A percentile compares a stretch with the other conserved stretches of the same genome.
Conservation (phyloP, 2,888 invertebrate genomes). For the Ramazzottius varieornatus region DNA sequence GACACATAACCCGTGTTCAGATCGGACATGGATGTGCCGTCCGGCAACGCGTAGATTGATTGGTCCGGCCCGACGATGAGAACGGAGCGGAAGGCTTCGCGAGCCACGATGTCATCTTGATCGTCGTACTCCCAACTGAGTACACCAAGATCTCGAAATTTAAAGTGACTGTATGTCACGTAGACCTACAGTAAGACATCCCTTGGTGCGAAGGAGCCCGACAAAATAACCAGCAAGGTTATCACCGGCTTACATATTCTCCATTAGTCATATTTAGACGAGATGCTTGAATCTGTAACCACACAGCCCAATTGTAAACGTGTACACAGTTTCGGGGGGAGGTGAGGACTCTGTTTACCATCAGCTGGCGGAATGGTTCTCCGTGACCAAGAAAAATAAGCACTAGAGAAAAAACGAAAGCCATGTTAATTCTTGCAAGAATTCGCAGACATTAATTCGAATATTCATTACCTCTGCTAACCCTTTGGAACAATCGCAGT, state of each 20-base stretch:
- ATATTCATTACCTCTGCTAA: too few species aligned
- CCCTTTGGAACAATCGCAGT: too few species aligned
- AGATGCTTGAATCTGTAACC: not conserved
- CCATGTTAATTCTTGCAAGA: too few species aligned
- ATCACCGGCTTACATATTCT: not conserved
- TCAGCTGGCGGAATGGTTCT: too few species aligned
- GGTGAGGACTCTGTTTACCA: too few species aligned
- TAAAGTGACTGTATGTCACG: not conserved
- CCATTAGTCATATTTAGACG: not conserved
- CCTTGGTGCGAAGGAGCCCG: too few species aligned
- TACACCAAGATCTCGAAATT: too few species aligned
- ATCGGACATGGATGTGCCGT: not conserved
- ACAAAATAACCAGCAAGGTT: not conserved
- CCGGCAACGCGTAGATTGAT: not conserved
- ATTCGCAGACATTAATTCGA: too few species aligned
- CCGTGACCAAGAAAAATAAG: too few species aligned
- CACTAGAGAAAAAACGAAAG: too few species aligned
- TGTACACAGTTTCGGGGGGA: too few species aligned
- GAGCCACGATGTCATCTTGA: not conserved
- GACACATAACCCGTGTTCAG: not conserved
- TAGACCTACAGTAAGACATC: not conserved
- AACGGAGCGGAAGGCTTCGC: not conserved
- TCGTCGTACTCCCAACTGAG: not conserved
- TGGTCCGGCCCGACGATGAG: not conserved
- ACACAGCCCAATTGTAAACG: too few species aligned